Evolutionary conservation across 2,113 vertebrate species (phyloP).

Genomic region (Hemiprocne comata): DNA sequence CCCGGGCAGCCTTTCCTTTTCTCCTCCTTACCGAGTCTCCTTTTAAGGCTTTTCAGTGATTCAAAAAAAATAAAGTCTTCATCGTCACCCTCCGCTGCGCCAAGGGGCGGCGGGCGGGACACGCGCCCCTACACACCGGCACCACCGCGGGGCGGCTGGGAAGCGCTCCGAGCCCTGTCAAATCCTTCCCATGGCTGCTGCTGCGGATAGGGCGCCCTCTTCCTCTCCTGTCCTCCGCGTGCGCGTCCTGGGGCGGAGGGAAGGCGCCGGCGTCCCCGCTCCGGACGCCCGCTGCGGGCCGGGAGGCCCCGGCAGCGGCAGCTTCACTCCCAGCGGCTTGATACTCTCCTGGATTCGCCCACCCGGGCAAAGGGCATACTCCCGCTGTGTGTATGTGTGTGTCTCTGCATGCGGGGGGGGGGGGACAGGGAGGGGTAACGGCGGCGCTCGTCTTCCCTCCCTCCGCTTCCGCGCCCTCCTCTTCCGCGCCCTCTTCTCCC

Average conservation of each 20-base stretch:
- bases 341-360: constrained; percentile 41
- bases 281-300: neutral
- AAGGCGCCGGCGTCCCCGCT: constrained; percentile 9
- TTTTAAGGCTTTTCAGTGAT: constrained; percentile 67
- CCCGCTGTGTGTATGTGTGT: neutral
- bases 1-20: constrained; percentile 39
- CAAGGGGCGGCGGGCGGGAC: constrained; percentile 27
- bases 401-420: too few relatives aligned
- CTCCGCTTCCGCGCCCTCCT: constrained; percentile 36
- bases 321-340: neutral
- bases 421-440: constrained; percentile 14
- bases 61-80: constrained; percentile 58
- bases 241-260: constrained; percentile 24
- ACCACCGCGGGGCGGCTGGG: neutral
- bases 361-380: constrained; percentile 71
- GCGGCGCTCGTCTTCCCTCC: constrained; percentile 9
- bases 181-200: constrained; percentile 69
- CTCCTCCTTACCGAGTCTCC: constrained; percentile 48
- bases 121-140: constrained; percentile 5
- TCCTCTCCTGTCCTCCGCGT: neutral
- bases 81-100: constrained; percentile 52
- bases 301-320: neutral
- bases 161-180: constrained; percentile 60
- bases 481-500: constrained; percentile 2
- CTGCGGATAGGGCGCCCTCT: constrained; percentile 35